Evolutionary conservation across 2,797 vertebrate species (phyloP).

Genomic region (Typhlichthys subterraneus): DNA sequence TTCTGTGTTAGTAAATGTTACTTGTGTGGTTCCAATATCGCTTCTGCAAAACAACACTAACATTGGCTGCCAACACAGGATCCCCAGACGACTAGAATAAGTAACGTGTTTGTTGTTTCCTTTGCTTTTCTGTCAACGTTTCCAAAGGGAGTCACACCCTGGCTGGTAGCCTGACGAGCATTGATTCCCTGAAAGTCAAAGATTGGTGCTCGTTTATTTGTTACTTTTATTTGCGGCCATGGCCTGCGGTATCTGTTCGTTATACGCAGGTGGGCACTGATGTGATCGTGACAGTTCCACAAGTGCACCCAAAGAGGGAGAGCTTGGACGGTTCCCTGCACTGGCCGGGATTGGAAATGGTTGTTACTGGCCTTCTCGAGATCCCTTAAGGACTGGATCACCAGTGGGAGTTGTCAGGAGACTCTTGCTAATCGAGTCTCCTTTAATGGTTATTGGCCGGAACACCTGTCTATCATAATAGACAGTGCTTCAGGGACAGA

Average conservation of each 20-base stretch:
- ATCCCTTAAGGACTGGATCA: slow-evolving; percentile 23
- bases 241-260: slow-evolving; percentile 61
- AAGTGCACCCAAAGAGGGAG: slow-evolving; percentile 12
- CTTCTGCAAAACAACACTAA: slow-evolving; percentile 58
- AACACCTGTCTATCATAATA: slow-evolving; percentile 27
- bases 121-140: slow-evolving; percentile 60
- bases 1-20: slow-evolving; percentile 76
- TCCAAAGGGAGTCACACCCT: slow-evolving; percentile 96
- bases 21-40: slow-evolving; percentile 73
- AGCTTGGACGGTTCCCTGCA: slow-evolving; percentile 36
- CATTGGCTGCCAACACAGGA: slow-evolving; percentile 48
- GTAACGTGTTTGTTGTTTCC: slow-evolving; percentile 67
- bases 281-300: slow-evolving; percentile 63
- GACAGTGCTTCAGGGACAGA: slow-evolving; percentile 39
- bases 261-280: slow-evolving; percentile 71
- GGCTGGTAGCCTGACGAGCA: slow-evolving; percentile 95
- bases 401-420: slow-evolving; percentile 34
- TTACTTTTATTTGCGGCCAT: slow-evolving; percentile 85
- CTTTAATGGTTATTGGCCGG: slow-evolving; percentile 27
- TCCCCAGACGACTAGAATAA: slow-evolving; percentile 68
- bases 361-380: slow-evolving; percentile 24
- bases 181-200: slow-evolving; percentile 66
- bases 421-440: slow-evolving; percentile 33
- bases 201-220: slow-evolving; percentile 75
- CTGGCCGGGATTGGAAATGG: slow-evolving; percentile 42